Percentiles rank a stretch among this genome's conserved stretches.
Evolutionary conservation across 1,140 invertebrate species (phyloP).

Genomic region (Sweltsa coloradensis): DNA sequence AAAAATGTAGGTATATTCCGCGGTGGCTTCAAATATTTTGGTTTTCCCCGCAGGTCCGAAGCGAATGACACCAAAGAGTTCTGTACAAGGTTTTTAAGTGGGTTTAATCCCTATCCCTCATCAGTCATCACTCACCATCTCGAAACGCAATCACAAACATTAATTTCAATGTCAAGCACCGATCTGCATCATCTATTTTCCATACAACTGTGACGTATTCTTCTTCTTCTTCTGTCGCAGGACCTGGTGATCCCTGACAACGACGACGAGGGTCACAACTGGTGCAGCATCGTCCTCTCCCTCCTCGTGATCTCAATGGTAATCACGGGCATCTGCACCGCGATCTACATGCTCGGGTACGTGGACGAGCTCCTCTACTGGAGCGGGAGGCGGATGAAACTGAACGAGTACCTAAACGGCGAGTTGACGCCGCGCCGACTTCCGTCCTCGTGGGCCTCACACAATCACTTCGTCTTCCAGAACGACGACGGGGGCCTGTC

Average conservation of each 20-base stretch:
- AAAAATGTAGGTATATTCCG: no score
- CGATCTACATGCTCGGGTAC: slow-evolving; percentile 76
- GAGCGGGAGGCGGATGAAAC: slow-evolving; percentile 65
- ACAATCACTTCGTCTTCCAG: slow-evolving; percentile 70
- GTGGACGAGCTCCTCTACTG: slow-evolving; percentile 76
- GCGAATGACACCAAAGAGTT: no score
- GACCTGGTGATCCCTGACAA: slow-evolving; percentile 50
- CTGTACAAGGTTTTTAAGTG: no score
- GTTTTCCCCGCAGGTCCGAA: no score
- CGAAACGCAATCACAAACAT: no score
- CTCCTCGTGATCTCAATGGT: slow-evolving; percentile 73
- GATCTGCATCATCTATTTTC: no score
- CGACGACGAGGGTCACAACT: slow-evolving; percentile 69
- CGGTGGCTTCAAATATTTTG: no score
- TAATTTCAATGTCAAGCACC: no score
- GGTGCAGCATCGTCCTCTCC: slow-evolving; percentile 73
- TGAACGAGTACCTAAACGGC: slow-evolving; percentile 55
- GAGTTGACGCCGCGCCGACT: slow-evolving; percentile 58
- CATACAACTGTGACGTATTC: no score
- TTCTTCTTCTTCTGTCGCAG: no score
- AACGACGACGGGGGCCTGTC: slow-evolving; percentile 67
- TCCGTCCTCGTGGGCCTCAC: slow-evolving; percentile 62
- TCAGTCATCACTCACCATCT: no score
- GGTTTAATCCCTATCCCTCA: no score
- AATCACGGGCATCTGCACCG: slow-evolving; percentile 70